Evolutionary conservation across 2,113 vertebrate species (phyloP).

Genomic region (Lagopus muta): DNA sequence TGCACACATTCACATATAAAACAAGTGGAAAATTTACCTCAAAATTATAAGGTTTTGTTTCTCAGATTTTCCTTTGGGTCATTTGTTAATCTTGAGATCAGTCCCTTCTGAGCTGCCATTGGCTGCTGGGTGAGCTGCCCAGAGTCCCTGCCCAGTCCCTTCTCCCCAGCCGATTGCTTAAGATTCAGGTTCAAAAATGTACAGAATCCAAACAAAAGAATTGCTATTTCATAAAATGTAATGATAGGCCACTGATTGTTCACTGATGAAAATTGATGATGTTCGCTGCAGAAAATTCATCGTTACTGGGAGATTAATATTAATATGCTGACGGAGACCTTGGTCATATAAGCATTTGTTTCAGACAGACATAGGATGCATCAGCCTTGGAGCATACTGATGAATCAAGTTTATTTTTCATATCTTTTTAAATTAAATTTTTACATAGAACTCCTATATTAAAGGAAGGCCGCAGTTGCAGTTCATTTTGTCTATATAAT

Average conservation of each 20-base stretch:
- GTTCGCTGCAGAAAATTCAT: slow-evolving; percentile 24
- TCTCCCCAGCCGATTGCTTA: slow-evolving; percentile 7
- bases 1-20: neutral
- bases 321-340: neutral
- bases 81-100: neutral
- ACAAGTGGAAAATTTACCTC: neutral
- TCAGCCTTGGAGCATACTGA: neutral
- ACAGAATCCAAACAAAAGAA: slow-evolving; percentile 48
- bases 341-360: slow-evolving; percentile 9
- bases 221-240: slow-evolving; percentile 45
- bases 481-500: neutral
- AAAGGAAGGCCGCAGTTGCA: neutral
- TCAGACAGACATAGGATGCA: neutral
- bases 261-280: slow-evolving; percentile 48
- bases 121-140: neutral
- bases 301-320: slow-evolving; percentile 25
- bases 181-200: slow-evolving; percentile 22
- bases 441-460: accelerated
- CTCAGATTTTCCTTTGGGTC: neutral
- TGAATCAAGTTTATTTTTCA: neutral
- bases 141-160: neutral
- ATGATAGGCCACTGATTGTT: slow-evolving; percentile 43
- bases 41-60: neutral
- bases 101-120: neutral
- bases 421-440: neutral